Conservation (phyloP, 2,113 vertebrate genomes). For the Benitochromis conjunctus region DNA sequence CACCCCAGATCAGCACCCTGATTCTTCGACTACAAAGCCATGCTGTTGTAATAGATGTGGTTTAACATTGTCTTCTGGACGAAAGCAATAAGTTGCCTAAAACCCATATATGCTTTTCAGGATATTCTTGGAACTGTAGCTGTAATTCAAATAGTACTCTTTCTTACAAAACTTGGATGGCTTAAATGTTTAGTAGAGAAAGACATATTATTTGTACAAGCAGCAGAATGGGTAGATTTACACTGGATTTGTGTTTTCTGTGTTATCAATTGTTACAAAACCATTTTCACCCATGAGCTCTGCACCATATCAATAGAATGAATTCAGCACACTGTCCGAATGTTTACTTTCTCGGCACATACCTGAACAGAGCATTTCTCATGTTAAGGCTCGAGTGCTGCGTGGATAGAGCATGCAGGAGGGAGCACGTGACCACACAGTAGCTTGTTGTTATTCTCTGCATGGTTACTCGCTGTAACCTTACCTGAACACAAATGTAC, state of each 20-base stretch:
- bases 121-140: not conserved
- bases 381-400: not conserved
- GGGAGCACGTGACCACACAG: not conserved
- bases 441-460: not conserved
- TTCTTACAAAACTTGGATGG: not conserved
- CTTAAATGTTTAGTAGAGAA: not conserved
- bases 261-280: not conserved
- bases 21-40: rapidly evolving
- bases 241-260: not conserved
- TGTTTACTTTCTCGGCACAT: not conserved
- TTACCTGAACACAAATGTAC: not conserved
- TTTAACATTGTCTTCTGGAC: not conserved
- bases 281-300: not conserved
- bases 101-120: not conserved
- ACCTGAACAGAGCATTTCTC: not conserved
- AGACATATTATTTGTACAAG: not conserved
- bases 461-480: not conserved
- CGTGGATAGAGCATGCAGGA: not conserved
- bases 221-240: not conserved
- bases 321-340: not conserved
- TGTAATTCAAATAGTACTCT: not conserved
- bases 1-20: not conserved
- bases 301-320: not conserved
- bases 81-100: not conserved
- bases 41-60: not conserved